A percentile compares a stretch with the other conserved stretches of the same genome.
These are phyloP conservation scores for Plutella xylostella DNA, from an alignment of 2,888 invertebrate species.

Conservation along the genomic window DNA sequence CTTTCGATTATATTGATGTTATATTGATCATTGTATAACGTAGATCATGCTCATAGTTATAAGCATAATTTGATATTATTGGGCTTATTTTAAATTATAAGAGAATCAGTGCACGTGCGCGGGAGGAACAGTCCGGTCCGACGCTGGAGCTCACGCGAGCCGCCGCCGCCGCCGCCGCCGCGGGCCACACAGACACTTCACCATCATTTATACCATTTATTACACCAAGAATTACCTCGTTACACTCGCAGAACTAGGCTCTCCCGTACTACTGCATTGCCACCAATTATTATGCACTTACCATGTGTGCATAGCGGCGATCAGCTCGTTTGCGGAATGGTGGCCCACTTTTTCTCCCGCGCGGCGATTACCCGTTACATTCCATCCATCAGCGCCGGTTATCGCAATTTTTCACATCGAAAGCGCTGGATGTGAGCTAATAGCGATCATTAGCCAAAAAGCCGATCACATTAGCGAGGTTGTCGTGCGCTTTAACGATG, in stretches of 20 bases:
- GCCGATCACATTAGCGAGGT: constrained; percentile 31
- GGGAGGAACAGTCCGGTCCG: background rate
- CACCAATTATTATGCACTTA: constrained; percentile 45
- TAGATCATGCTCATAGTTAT: no score
- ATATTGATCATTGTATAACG: no score
- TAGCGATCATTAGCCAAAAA: constrained; percentile 32
- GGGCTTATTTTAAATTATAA: background rate
- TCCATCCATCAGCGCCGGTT: constrained; percentile 21
- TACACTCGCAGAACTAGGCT: constrained; percentile 33
- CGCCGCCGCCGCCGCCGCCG: constrained; percentile 11
- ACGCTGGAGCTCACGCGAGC: background rate
- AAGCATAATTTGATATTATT: no score
- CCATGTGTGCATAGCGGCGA: constrained; percentile 25
- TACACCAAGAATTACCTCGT: constrained; percentile 38
- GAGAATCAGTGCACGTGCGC: background rate
- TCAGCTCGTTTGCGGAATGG: constrained; percentile 29
- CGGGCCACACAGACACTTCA: constrained; percentile 26
- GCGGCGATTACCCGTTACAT: constrained; percentile 24
- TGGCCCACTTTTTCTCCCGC: constrained; percentile 21
- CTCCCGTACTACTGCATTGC: constrained; percentile 27
- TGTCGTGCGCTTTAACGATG: constrained; percentile 25
- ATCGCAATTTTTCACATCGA: constrained; percentile 28
- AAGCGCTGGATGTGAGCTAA: constrained; percentile 19
- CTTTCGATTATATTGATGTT: no score
- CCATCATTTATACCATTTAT: constrained; percentile 40